phyloP scores from a whole-genome alignment of 2,888 invertebrate species.

The Meiosimyza platycephala region DNA sequence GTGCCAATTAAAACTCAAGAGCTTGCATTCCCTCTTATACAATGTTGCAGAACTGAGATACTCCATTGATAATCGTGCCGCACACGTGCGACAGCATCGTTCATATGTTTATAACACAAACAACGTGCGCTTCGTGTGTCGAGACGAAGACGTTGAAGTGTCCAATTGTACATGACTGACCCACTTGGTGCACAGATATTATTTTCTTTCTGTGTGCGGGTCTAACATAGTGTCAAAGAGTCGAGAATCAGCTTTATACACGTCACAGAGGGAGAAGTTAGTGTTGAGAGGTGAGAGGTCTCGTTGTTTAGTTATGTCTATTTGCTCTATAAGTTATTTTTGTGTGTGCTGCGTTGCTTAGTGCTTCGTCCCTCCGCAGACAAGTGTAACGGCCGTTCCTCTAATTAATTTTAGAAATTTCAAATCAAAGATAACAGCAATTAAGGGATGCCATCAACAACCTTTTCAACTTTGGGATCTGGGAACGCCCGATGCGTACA shows the following conservation, averaged over 20 bases:
- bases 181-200: background rate
- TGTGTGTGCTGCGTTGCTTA: background rate
- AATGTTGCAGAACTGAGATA: conserved; percentile 18
- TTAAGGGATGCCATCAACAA: conserved; percentile 27
- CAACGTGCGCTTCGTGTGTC: background rate
- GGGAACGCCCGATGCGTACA: conserved; percentile 13
- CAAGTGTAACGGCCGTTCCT: background rate
- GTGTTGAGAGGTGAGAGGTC: too few relatives aligned
- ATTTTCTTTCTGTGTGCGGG: conserved; percentile 2
- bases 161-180: conserved; percentile 27
- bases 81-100: background rate
- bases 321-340: background rate
- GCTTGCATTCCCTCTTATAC: conserved; percentile 17
- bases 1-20: conserved; percentile 22
- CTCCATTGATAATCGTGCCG: background rate
- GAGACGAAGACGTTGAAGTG: conserved; percentile 8
- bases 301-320: background rate
- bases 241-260: background rate
- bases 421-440: conserved; percentile 20
- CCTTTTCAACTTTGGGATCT: conserved; percentile 29
- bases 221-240: conserved; percentile 24
- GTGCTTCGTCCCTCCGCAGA: conserved; percentile 3
- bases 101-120: background rate
- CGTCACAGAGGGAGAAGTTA: background rate
- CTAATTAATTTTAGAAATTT: conserved; percentile 8